A percentile compares a stretch with the other conserved stretches of the same genome.
Evolutionary conservation across 1,140 invertebrate species (phyloP).

Genomic region (Sitophilus oryzae): DNA sequence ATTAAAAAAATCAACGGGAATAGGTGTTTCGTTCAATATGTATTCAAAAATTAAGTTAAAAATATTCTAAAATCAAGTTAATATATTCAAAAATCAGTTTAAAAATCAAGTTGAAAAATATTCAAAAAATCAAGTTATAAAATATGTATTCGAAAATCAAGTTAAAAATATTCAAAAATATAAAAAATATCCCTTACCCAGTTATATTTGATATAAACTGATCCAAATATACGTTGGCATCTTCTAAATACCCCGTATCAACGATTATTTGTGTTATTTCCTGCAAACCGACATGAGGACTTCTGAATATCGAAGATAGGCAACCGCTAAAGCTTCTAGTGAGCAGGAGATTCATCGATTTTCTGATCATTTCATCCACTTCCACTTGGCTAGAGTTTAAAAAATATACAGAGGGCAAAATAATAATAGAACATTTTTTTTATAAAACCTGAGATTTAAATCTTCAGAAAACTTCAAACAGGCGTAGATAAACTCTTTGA

Average conservation of each 20-base stretch:
- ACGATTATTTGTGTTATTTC: conserved; percentile 94
- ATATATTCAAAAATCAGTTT: no score
- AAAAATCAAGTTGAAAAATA: no score
- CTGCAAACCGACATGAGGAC: conserved; percentile 80
- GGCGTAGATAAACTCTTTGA: conserved; percentile 95
- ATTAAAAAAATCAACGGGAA: no score
- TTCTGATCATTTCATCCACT: conserved; percentile 92
- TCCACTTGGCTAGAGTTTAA: conserved; percentile 56
- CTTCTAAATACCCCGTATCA: conserved; percentile 95
- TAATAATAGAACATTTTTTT: no score
- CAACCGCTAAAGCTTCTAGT: conserved; percentile 91
- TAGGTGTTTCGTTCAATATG: no score
- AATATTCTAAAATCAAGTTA: no score
- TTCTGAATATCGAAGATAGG: conserved; percentile 82
- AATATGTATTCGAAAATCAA: no score
- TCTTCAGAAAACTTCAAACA: conserved; percentile 97
- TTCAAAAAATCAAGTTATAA: no score
- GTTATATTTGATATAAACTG: conserved; percentile 95
- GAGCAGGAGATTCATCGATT: conserved; percentile 90
- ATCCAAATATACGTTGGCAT: conserved; percentile 90
- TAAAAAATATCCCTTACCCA: no score
- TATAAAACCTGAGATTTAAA: conserved; percentile 65
- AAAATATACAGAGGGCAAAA: no score
- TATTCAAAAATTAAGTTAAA: no score
- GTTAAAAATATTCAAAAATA: no score